Evolutionary conservation across 2,888 invertebrate species (phyloP), one percentile per base, ranked within the genome.

Genomic region (Rotaria macrura): DNA sequence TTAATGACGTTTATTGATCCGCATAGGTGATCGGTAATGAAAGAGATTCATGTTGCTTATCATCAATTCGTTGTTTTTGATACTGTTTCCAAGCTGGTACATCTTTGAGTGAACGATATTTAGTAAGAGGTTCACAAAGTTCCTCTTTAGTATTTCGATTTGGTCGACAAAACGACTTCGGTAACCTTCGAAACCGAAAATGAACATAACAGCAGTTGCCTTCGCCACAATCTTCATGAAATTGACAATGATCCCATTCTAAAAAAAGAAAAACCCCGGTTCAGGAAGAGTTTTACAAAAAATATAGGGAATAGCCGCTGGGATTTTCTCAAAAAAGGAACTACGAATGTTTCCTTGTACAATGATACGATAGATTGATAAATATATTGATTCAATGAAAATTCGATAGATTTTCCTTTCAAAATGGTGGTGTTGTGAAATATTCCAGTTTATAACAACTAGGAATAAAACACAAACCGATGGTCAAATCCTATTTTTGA

Each of bases 161-260:
- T 43, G 79, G 79, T n/a, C 79, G 79, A 79, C 79, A 79, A 43
- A 79, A 79, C 43, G 79, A 79, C 43, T 79, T 79, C 43, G 79
- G 79, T 43, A 79, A 79, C 25, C 79, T 79, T 12, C 79, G 79
- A 79, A 79, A 79, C n/a, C 79, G 79, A 43, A 79, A 79, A 79
- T 79, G 79, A 79, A 79, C 43, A 43, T 79, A 79, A 79, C 79
- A 79, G 43, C 79, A 79, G 43, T 79, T 43, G 43, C 43, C 34
- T 43, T 79, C 79, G 12, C 79, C 79, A 43, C 79, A 79, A 79
- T 79, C 79, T 43, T 79, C 79, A 79, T 79, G 79, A 79, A 79
- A 79, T 43, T 43, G 79, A 43, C 79, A 79, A 79, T 79, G 9
- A 79, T 79, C 79, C 79, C 79, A 79, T 79, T 79, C 79, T 79